Conservation (phyloP, 2,797 vertebrate species). For the Muscicapa striata region DNA sequence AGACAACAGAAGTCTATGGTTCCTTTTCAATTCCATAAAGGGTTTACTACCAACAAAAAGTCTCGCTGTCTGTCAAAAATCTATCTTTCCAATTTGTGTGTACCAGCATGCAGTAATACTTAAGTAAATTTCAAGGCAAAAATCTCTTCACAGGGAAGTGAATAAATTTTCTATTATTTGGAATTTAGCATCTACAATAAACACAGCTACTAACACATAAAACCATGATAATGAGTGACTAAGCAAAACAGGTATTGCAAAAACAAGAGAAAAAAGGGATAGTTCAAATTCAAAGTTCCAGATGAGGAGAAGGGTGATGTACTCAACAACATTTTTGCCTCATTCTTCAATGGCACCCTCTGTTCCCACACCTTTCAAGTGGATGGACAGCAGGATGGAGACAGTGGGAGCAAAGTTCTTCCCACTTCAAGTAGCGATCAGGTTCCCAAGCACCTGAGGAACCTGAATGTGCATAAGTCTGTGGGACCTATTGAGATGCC, state of each 20-base stretch:
- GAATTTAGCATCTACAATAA: not conserved
- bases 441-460: not conserved
- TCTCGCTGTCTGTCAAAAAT: not conserved
- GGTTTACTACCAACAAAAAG: not conserved
- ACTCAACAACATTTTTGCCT: not conserved
- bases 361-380: not conserved
- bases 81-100: not conserved
- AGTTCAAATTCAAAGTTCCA: not conserved
- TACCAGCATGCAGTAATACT: not conserved
- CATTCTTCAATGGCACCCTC: not conserved
- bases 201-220: not conserved
- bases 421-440: not conserved
- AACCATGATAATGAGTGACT: not conserved
- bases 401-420: not conserved
- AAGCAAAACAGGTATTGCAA: not conserved
- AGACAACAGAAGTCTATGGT: not conserved
- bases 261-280: not conserved
- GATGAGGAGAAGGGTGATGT: not conserved
- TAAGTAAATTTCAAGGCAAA: not conserved
- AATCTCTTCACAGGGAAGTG: not conserved
- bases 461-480: accelerated
- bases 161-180: not conserved
- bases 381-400: not conserved
- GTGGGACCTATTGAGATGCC: accelerated
- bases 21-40: not conserved